A percentile compares a stretch with the other conserved stretches of the same genome.
Evolutionary conservation across 2,113 vertebrate genomes (phyloP).

Genomic region (Felis catus): DNA sequence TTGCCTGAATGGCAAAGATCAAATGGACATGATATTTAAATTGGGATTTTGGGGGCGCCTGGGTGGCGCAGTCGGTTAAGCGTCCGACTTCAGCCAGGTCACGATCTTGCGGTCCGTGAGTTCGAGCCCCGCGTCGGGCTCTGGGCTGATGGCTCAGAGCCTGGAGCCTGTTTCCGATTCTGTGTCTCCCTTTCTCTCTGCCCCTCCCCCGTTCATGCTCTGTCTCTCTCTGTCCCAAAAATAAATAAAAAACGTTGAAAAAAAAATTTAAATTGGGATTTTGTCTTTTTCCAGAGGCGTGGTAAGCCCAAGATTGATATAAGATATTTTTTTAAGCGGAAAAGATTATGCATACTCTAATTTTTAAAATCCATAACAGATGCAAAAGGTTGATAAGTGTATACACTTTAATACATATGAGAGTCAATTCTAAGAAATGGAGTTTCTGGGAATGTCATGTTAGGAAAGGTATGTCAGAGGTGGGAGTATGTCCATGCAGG

Average conservation of each 20-base stretch:
- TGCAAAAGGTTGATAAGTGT: not conserved
- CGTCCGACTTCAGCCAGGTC: no score
- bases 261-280: conserved; percentile 27
- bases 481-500: not conserved
- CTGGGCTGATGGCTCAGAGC: no score
- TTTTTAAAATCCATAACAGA: not conserved
- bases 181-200: no score
- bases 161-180: no score
- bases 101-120: no score
- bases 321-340: not conserved
- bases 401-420: not conserved
- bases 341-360: not conserved
- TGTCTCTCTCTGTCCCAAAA: no score
- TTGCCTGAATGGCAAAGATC: not conserved
- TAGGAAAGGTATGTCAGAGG: not conserved
- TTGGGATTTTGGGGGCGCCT: not conserved
- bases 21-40: conserved; percentile 3
- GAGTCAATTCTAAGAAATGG: not conserved
- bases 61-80: no score
- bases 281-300: not conserved
- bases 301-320: not conserved
- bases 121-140: no score
- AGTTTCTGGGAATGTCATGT: not conserved
- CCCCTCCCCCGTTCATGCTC: no score
- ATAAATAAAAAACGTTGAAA: no score